Conservation (phyloP, 2,113 vertebrate species). For the Tragelaphus buxtoni region DNA sequence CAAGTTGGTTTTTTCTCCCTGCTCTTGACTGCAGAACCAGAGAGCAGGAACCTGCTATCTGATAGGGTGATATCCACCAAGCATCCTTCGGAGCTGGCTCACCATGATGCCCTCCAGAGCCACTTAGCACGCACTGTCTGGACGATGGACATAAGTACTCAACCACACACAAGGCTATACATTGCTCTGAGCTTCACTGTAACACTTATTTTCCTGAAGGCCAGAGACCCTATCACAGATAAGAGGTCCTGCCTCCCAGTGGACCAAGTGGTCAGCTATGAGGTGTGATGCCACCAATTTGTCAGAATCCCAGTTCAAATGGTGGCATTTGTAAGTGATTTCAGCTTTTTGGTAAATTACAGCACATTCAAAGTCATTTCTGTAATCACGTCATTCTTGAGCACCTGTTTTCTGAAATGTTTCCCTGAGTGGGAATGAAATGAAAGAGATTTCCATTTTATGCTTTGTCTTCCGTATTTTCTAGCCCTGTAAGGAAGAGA, state of each 20-base stretch:
- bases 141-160: not conserved
- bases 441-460: not conserved
- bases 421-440: not conserved
- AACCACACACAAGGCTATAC: not conserved
- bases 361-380: not conserved
- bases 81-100: not conserved
- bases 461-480: not conserved
- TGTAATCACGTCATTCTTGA: not conserved
- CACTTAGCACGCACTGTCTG: not conserved
- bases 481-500: not conserved
- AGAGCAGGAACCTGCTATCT: not conserved
- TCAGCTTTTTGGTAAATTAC: not conserved
- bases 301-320: not conserved
- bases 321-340: not conserved
- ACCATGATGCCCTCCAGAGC: not conserved
- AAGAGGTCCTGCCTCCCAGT: not conserved
- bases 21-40: not conserved
- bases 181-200: not conserved
- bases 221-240: not conserved
- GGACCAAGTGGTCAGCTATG: not conserved
- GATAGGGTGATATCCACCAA: not conserved
- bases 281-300: not conserved
- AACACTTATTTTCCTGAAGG: not conserved
- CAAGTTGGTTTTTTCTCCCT: not conserved
- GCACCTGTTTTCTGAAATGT: not conserved